phyloP scores from a whole-genome alignment of 2,888 invertebrate species.

The Dasysyrphus albostriatus region DNA sequence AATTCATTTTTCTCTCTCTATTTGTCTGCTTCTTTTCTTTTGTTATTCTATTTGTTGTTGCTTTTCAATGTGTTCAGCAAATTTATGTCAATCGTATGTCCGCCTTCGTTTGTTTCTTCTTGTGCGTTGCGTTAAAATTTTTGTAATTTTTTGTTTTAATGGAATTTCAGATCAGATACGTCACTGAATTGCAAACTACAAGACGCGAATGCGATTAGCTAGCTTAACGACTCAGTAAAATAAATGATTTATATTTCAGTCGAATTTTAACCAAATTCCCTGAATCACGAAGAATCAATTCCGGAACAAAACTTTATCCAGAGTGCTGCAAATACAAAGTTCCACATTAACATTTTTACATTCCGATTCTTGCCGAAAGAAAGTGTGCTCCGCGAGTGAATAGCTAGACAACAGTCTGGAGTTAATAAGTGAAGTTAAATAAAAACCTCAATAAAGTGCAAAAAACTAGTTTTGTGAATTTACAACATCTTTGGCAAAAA shows the following conservation, averaged over 20 bases:
- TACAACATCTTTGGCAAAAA: constrained; percentile 22
- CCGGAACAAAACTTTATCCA: neutral
- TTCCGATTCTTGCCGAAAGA: constrained; percentile 8
- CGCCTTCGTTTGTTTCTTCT: constrained; percentile 56
- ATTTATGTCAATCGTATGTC: constrained; percentile 38
- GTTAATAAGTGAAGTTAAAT: neutral
- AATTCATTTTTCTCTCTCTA: neutral
- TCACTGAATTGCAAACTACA: constrained; percentile 46
- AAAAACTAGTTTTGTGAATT: constrained; percentile 68
- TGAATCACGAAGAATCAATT: neutral
- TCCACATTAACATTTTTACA: constrained; percentile 20
- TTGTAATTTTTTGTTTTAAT: constrained; percentile 31
- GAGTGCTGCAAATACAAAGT: neutral
- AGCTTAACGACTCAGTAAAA: too few species aligned
- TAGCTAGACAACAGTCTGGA: constrained; percentile 30
- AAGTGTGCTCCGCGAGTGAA: constrained; percentile 34
- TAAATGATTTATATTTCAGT: neutral
- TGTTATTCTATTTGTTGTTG: constrained; percentile 40
- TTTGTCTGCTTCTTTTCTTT: constrained; percentile 26
- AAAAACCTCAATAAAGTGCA: constrained; percentile 50
- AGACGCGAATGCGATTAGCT: constrained; percentile 36
- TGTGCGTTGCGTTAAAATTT: constrained; percentile 46
- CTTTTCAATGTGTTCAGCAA: neutral
- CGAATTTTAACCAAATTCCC: constrained; percentile 16
- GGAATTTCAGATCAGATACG: constrained; percentile 67